Evolutionary conservation across 2,113 vertebrate genomes (phyloP).

Genomic region (Cnemophilus loriae): DNA sequence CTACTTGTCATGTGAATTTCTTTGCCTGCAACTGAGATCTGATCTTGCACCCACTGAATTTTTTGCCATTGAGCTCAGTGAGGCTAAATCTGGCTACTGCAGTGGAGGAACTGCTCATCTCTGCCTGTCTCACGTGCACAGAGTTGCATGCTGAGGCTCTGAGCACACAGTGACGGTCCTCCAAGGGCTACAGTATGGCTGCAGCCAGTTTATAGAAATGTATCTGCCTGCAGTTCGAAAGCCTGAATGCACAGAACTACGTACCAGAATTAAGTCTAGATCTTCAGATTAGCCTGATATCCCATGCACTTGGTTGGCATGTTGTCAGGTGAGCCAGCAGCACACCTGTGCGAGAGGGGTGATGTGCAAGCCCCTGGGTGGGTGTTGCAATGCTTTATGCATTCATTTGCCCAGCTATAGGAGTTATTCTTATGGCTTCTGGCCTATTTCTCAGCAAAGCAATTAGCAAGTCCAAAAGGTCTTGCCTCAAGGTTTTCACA

Average conservation of each 20-base stretch:
- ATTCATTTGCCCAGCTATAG: background rate
- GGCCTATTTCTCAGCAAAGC: conserved; percentile 24
- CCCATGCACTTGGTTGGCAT: background rate
- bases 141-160: background rate
- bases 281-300: background rate
- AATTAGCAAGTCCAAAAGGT: conserved; percentile 15
- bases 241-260: background rate
- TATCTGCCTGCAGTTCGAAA: background rate
- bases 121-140: background rate
- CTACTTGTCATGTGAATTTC: background rate
- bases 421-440: conserved; percentile 11
- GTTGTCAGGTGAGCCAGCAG: background rate
- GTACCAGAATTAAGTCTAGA: background rate
- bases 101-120: background rate
- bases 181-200: background rate
- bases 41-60: conserved; percentile 9
- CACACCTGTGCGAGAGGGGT: background rate
- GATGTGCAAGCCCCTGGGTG: background rate
- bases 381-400: background rate
- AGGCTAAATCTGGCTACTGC: background rate
- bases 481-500: conserved; percentile 23
- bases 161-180: background rate
- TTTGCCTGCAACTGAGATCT: background rate
- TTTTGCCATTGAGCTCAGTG: background rate
- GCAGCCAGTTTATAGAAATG: background rate